Base-by-base conservation (phyloP, 1,140 invertebrate species). In the Lasioglossum albipes region DNA sequence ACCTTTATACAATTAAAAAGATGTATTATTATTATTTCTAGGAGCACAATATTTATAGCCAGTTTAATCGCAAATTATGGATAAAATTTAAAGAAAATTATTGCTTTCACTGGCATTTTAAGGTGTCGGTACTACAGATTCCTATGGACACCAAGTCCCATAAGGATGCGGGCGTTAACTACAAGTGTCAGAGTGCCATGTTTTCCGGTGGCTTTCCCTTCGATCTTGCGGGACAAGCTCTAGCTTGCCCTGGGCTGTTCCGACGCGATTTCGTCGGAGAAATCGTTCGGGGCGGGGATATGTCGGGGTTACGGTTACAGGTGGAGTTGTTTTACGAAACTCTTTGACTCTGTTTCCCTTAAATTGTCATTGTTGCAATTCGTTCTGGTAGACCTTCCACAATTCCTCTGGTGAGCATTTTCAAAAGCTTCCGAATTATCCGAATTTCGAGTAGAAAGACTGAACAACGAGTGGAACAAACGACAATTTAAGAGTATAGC, bases 151-250 rank as follows among this genome's bases (percentile, higher is more conserved):
- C n/a, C n/a, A n/a, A n/a, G n/a, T n/a, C n/a, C n/a, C n/a, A n/a
- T n/a, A n/a, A n/a, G n/a, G n/a, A 93, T 93, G 92, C 92, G 89
- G 89, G 90, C 91, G 71, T 83, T 84, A 83, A 88, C 86, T 78
- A 88, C 57, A 5, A 18, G 18, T 20, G 79, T 87, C 86, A 82
- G 81, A 81, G 74, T 84, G 82, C 90, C 91, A 92, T 89, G 87
- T 89, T 91, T 89, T 75, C 70, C 90, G 69, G 88, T 91, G 90
- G 91, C 84, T 92, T 93, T 90, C 78, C 84, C 83, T 80, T 16
- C 52, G n/a, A n/a, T 22, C 31, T 16, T 72, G 82, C 82, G 54
- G 54, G 76, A 86, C 75, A 65, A 13, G 62, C 57, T 4, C 49
- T 49, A 10, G 5, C 49, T 16, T 18, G 45, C 41, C 42, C 2